Evolutionary conservation across 2,888 invertebrate species (phyloP).

Genomic region (Quadroppia sp.): DNA sequence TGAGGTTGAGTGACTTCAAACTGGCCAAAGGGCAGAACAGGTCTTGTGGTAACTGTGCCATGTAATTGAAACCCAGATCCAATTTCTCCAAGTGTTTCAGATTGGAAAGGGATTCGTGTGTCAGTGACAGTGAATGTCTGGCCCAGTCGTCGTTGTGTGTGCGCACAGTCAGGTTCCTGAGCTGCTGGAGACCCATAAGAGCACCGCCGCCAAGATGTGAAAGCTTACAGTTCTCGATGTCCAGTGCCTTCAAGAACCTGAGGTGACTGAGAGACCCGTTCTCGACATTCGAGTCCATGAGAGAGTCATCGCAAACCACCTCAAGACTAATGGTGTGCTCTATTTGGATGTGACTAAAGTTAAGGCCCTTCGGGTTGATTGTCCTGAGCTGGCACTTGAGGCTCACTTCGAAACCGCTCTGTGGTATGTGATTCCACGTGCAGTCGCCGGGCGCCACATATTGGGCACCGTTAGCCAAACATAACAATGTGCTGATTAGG

Average conservation of each 20-base stretch:
- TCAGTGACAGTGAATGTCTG: conserved; percentile 56
- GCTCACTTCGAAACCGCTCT: conserved; percentile 60
- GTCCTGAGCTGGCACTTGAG: conserved; percentile 69
- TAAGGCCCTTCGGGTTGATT: conserved; percentile 52
- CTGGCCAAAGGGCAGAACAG: conserved; percentile 60
- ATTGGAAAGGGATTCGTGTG: conserved; percentile 46
- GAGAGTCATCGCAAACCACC: conserved; percentile 61
- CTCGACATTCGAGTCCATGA: conserved; percentile 46
- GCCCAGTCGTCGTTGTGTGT: conserved; percentile 75
- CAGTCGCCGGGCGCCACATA: conserved; percentile 55
- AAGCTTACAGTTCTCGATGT: conserved; percentile 69
- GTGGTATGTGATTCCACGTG: conserved; percentile 51
- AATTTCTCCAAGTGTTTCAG: conserved; percentile 46
- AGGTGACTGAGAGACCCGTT: conserved; percentile 53
- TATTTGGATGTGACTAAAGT: conserved; percentile 78
- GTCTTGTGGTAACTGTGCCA: conserved; percentile 58
- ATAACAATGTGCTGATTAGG: conserved; percentile 3
- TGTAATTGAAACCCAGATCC: conserved; percentile 48
- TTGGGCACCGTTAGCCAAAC: conserved; percentile 28
- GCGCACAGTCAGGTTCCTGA: conserved; percentile 64
- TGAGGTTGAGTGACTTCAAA: conserved; percentile 64
- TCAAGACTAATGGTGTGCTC: conserved; percentile 74
- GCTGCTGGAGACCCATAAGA: conserved; percentile 63
- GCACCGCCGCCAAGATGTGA: conserved; percentile 50
- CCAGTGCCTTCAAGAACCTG: conserved; percentile 68